Base-by-base conservation (phyloP, 2,113 vertebrate genomes). In the Nanorana parkeri region DNA sequence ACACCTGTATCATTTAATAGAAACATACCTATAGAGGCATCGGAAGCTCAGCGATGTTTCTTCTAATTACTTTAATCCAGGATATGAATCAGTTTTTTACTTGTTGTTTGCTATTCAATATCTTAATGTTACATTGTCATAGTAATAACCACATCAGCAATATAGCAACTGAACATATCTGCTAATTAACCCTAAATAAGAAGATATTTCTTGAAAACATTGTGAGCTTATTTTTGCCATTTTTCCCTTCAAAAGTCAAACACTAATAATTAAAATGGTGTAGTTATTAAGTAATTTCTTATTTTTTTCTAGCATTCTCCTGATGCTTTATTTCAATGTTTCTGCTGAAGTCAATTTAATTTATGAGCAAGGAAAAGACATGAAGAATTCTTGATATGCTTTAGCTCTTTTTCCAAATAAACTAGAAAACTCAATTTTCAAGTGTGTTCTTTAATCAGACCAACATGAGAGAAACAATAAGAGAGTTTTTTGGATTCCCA, bases 381-480 rank as follows among this genome's bases (percentile, higher is more conserved):
- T 80, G 80, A 88, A 90, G 83, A 58, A 78, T 21, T 16, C 28
- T 20, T 41, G n/a, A 89, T 87, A 88, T 89, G 5, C 77, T 91
- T 86, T 89, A 81, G 51, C 83, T 84, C 58, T 86, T 68, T 80
- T 88, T 86, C 84, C 86, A 89, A 86, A 86, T 75, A 87, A 88
- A 88, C 72, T 56, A 71, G 84, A 91, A 91, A 91, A 89, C 69
- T 88, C 86, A 88, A 83, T 90, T 92, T 93, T 90, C 86, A 87
- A 88, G 73, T 88, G 78, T 19, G 4, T 32, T 81, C 88, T 92
- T 88, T 82, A 85, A 76, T 88, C 85, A 85, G 81, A 86, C 87
- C 75, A 66, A 87, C 76, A 81, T n/a, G 68, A 88, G 78, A 83
- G 84, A 61, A 90, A 88, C 55, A 90, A 83, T 81, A 86, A 86